phyloP scores from a whole-genome alignment of 2,113 vertebrate species.

The Notechis scutatus region DNA sequence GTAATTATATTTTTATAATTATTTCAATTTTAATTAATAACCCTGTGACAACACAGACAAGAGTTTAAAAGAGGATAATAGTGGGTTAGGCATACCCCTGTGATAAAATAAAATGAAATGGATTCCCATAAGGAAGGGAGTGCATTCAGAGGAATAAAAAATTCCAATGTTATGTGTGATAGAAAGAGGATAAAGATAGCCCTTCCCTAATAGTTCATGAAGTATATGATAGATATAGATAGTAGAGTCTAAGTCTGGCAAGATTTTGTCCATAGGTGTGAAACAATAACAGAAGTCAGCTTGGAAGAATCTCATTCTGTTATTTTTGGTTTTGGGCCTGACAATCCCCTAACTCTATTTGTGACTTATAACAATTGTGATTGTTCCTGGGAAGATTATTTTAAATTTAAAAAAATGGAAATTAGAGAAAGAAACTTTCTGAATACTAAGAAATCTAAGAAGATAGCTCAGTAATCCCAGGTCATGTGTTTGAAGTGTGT shows the following conservation, averaged over 20 bases:
- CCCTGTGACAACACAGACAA: neutral
- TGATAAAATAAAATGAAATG: neutral
- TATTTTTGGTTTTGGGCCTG: neutral
- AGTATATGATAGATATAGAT: neutral
- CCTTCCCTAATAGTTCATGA: neutral
- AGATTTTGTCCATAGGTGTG: neutral
- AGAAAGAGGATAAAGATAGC: neutral
- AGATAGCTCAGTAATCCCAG: neutral
- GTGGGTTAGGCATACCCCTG: neutral
- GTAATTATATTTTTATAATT: neutral
- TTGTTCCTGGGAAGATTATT: neutral
- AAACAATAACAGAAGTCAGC: neutral
- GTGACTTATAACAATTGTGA: neutral
- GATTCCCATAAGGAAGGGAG: neutral
- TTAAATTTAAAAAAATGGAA: neutral
- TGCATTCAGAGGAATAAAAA: neutral
- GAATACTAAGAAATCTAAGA: neutral
- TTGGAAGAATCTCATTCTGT: neutral
- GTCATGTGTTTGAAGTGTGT: neutral
- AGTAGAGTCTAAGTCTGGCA: neutral
- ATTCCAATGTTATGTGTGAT: neutral
- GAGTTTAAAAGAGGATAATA: neutral
- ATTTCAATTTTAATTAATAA: neutral
- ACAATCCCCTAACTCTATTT: neutral
- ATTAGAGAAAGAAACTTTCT: neutral